A percentile compares a stretch with the other conserved stretches of the same genome.
phyloP scores from a whole-genome alignment of 2,797 vertebrate species.

The Syngnathus rostellatus region DNA sequence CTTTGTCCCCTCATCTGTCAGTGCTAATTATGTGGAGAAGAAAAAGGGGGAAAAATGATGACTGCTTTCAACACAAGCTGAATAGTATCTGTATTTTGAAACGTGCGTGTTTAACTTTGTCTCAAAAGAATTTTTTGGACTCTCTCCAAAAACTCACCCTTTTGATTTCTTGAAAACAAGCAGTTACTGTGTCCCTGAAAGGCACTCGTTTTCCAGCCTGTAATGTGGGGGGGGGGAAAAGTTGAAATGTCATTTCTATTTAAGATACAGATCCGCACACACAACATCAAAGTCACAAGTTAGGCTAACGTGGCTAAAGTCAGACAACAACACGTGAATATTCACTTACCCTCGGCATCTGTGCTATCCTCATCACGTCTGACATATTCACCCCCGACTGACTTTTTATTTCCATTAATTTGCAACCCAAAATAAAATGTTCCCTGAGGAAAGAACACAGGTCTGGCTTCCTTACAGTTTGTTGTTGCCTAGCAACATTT shows the following conservation, averaged over 20 bases:
- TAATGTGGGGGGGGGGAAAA: not conserved
- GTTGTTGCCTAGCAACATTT: slow-evolving; percentile 4
- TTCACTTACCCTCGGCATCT: slow-evolving; percentile 37
- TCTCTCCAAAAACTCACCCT: slow-evolving; percentile 50
- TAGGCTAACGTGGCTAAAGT: not conserved
- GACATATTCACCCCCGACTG: not conserved
- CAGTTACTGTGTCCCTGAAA: slow-evolving; percentile 42
- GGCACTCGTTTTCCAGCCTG: slow-evolving; percentile 74
- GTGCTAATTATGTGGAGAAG: not conserved
- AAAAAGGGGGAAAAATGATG: not conserved
- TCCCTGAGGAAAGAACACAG: not conserved
- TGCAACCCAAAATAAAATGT: not conserved
- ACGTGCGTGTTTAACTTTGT: no score
- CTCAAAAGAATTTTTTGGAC: no score
- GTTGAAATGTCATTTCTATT: not conserved
- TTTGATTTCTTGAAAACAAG: slow-evolving; percentile 67
- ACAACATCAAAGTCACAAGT: not conserved
- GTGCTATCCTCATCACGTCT: not conserved
- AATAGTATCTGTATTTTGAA: not conserved
- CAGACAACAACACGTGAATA: not conserved
- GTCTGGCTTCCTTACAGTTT: not conserved
- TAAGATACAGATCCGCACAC: not conserved
- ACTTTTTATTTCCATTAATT: not conserved
- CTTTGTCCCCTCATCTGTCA: not conserved
- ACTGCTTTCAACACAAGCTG: not conserved